phyloP scores from a whole-genome alignment of 2,797 vertebrate genomes.

The Scomberomorus guttatus region DNA sequence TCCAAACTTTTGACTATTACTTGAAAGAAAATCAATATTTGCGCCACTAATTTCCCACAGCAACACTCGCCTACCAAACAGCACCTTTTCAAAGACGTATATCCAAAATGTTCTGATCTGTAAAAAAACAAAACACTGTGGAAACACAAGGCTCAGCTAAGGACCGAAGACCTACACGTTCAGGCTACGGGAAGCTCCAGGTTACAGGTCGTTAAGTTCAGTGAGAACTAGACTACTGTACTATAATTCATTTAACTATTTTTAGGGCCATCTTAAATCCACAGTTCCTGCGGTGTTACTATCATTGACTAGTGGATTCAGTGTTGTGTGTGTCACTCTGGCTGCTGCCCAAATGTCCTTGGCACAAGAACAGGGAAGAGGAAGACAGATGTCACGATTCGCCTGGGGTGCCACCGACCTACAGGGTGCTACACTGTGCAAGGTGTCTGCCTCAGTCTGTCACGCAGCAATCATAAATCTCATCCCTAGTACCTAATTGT shows the following conservation, averaged over 20 bases:
- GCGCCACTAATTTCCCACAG: not conserved
- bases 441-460: slow-evolving; percentile 55
- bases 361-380: slow-evolving; percentile 66
- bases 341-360: slow-evolving; percentile 60
- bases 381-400: slow-evolving; percentile 70
- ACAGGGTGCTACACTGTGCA: slow-evolving; percentile 34
- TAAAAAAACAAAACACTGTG: not conserved
- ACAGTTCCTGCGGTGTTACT: slow-evolving; percentile 36
- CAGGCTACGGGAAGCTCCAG: not conserved
- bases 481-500: slow-evolving; percentile 39
- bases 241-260: slow-evolving; percentile 27
- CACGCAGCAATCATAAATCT: slow-evolving; percentile 30
- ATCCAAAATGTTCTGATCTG: not conserved
- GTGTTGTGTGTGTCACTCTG: slow-evolving; percentile 46
- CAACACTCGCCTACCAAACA: not conserved
- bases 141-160: slow-evolving; percentile 1
- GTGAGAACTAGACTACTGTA: not conserved
- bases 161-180: not conserved
- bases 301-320: slow-evolving; percentile 46
- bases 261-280: slow-evolving; percentile 30
- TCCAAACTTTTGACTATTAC: too few species aligned
- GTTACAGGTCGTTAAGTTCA: not conserved
- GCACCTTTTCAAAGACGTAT: not conserved
- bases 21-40: not conserved
- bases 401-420: slow-evolving; percentile 35